Percentiles rank a stretch among this genome's conserved stretches.
Conservation (phyloP, 2,797 vertebrate species). For the Periophthalmus magnuspinnatus region DNA sequence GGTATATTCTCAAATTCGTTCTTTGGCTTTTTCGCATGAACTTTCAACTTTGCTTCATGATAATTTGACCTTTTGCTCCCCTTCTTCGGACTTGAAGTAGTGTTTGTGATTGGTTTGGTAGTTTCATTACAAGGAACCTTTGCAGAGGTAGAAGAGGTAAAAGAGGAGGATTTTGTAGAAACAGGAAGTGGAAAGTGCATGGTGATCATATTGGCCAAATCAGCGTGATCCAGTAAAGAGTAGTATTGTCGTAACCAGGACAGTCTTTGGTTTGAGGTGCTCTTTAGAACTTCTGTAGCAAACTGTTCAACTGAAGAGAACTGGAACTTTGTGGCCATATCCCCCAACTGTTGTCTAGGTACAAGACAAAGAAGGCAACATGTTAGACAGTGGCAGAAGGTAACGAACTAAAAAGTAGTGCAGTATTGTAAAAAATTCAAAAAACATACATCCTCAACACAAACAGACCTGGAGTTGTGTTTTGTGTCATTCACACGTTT, state of each 20-base stretch:
- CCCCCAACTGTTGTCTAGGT: constrained; percentile 86
- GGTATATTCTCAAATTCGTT: constrained; percentile 36
- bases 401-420: too few relatives aligned
- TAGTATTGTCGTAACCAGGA: constrained; percentile 84
- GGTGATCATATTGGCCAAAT: constrained; percentile 69
- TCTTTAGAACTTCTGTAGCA: constrained; percentile 75
- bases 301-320: constrained; percentile 78
- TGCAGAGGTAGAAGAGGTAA: constrained; percentile 24
- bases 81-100: constrained; percentile 23
- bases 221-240: constrained; percentile 72
- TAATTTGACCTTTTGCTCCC: constrained; percentile 36
- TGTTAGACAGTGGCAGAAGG: not conserved
- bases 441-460: too few relatives aligned
- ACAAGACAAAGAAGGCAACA: constrained; percentile 5
- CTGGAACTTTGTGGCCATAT: constrained; percentile 84
- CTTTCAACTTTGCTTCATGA: constrained; percentile 23
- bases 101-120: constrained; percentile 20
- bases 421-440: too few relatives aligned
- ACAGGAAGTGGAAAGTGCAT: constrained; percentile 61
- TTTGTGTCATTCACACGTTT: too few relatives aligned
- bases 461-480: too few relatives aligned
- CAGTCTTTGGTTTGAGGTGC: constrained; percentile 80
- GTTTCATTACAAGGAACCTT: not conserved
- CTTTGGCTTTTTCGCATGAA: constrained; percentile 47
- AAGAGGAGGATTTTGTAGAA: constrained; percentile 33